Evolutionary conservation across 2,797 vertebrate species (phyloP).

Genomic region (Alauda arvensis): DNA sequence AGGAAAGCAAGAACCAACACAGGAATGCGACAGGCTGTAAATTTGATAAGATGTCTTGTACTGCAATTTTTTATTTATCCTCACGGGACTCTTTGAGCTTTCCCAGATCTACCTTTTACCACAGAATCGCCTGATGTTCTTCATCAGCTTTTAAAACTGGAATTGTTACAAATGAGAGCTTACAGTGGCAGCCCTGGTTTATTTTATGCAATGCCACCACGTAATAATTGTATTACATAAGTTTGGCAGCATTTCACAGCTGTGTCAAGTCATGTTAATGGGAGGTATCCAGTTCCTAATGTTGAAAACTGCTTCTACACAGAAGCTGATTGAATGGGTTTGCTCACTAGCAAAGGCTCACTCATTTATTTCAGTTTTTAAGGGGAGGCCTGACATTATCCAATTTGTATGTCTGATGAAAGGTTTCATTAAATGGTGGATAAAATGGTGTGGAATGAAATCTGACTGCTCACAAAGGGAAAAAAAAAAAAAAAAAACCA

Average conservation of each 20-base stretch:
- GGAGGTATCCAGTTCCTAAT: slow-evolving; percentile 55
- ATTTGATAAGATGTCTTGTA: slow-evolving; percentile 27
- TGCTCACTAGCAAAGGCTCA: not conserved
- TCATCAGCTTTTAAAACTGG: slow-evolving; percentile 32
- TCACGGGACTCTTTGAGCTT: slow-evolving; percentile 27
- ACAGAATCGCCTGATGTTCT: not conserved
- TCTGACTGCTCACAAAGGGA: not conserved
- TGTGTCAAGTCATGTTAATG: slow-evolving; percentile 40
- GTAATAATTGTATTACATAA: slow-evolving; percentile 43
- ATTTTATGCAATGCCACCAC: slow-evolving; percentile 8
- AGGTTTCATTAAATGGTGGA: not conserved
- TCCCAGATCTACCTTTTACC: slow-evolving; percentile 39
- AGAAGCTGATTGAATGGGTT: slow-evolving; percentile 39
- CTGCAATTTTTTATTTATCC: not conserved
- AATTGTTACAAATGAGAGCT: slow-evolving; percentile 42
- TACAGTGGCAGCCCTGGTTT: slow-evolving; percentile 30
- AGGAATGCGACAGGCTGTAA: not conserved
- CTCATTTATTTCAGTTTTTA: slow-evolving; percentile 8
- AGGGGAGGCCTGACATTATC: not conserved
- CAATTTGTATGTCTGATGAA: slow-evolving; percentile 5
- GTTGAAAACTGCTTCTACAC: slow-evolving; percentile 30
- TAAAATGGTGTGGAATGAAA: not conserved
- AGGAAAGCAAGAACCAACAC: not conserved
- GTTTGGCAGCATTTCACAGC: slow-evolving; percentile 45
- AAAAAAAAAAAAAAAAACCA: not conserved